phyloP scores from a whole-genome alignment of 1,140 invertebrate species.

The Oppia nitens region DNA sequence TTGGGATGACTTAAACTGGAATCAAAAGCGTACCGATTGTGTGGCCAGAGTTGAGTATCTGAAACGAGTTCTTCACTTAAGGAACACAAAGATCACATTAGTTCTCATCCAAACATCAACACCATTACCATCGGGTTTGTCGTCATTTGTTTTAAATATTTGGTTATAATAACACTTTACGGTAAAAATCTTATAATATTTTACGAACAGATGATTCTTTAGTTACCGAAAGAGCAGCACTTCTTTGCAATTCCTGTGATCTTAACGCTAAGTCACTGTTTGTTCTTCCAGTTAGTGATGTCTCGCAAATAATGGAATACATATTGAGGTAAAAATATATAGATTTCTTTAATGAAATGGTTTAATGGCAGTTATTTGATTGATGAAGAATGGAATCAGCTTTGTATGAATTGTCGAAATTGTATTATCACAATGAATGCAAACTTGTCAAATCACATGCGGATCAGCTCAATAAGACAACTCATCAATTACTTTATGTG shows the following conservation, averaged over 20 bases:
- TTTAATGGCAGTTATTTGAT: conserved; percentile 20
- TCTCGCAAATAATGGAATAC: conserved; percentile 1
- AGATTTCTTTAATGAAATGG: not conserved
- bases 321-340: not conserved
- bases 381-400: conserved; percentile 60
- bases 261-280: conserved; percentile 79
- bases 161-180: not conserved
- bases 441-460: conserved; percentile 67
- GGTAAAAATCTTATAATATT: not conserved
- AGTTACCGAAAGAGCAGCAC: conserved; percentile 67
- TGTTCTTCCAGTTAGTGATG: conserved; percentile 66
- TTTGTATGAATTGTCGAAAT: conserved; percentile 77
- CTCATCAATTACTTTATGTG: conserved; percentile 78
- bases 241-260: conserved; percentile 73
- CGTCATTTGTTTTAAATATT: conserved; percentile 31
- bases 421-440: conserved; percentile 78
- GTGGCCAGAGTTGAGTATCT: conserved; percentile 71
- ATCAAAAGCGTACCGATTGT: conserved; percentile 82
- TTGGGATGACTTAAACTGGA: conserved; percentile 86
- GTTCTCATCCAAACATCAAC: conserved; percentile 68
- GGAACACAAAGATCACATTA: conserved; percentile 66
- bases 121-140: conserved; percentile 33
- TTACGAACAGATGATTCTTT: conserved; percentile 55
- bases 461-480: conserved; percentile 77
- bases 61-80: conserved; percentile 54